phyloP scores from a whole-genome alignment of 2,113 vertebrate species.

The Pseudopodoces humilis region DNA sequence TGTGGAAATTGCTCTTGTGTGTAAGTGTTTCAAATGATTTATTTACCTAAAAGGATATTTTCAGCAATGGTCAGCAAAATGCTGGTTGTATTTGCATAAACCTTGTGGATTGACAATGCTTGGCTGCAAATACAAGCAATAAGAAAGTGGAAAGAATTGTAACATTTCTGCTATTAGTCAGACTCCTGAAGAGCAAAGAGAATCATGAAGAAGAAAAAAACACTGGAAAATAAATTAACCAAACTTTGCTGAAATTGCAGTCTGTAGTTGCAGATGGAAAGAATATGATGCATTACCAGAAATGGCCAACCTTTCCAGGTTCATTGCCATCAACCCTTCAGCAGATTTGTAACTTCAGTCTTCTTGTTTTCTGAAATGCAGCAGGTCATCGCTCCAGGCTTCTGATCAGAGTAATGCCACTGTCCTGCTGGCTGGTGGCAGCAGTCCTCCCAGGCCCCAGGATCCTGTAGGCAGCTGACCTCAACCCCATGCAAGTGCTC shows the following conservation, averaged over 20 bases:
- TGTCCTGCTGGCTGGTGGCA: background rate
- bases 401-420: background rate
- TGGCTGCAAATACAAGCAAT: background rate
- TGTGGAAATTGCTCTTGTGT: background rate
- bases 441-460: background rate
- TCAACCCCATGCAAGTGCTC: background rate
- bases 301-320: background rate
- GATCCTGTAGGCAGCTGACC: background rate
- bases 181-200: background rate
- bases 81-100: background rate
- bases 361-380: background rate
- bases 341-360: background rate
- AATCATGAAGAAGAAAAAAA: background rate
- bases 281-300: background rate
- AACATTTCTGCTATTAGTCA: constrained; percentile 16
- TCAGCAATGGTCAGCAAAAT: background rate
- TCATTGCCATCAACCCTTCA: background rate
- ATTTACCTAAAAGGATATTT: background rate
- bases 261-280: constrained; percentile 2
- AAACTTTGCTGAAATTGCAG: constrained; percentile 1
- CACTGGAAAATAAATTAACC: background rate
- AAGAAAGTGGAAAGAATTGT: constrained; percentile 3
- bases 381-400: background rate
- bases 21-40: background rate
- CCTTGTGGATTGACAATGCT: background rate